Conservation (phyloP, 2,797 vertebrate genomes). For the Sorex maritimensis region DNA sequence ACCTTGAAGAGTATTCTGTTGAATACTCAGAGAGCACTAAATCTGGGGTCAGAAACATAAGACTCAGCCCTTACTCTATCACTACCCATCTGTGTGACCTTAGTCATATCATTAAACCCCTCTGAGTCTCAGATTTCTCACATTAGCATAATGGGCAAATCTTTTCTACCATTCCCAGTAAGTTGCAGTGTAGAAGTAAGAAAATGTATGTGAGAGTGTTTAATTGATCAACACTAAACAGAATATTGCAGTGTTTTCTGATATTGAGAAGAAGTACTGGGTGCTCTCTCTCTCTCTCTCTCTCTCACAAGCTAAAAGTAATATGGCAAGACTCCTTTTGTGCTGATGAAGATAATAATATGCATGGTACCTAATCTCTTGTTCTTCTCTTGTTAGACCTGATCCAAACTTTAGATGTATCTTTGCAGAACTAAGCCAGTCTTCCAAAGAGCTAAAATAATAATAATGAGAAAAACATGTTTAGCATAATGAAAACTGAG, state of each 20-base stretch:
- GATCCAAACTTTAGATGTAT: conserved; percentile 90
- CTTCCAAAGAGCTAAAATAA: conserved; percentile 90
- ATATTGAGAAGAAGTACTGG: not conserved
- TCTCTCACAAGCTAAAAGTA: not conserved
- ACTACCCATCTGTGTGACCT: conserved; percentile 3
- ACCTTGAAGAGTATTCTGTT: not conserved
- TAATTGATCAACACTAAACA: conserved; percentile 55
- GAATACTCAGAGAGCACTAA: not conserved
- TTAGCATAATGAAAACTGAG: conserved; percentile 39
- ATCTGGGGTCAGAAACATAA: not conserved
- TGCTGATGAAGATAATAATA: not conserved
- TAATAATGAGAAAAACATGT: conserved; percentile 54
- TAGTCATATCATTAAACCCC: not conserved
- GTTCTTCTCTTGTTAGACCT: conserved; percentile 89
- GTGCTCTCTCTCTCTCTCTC: no score
- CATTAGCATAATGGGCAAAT: not conserved
- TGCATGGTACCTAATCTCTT: conserved; percentile 89
- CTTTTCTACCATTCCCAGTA: not conserved
- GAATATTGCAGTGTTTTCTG: conserved; percentile 10
- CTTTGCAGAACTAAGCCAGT: conserved; percentile 89
- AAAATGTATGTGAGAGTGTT: not conserved
- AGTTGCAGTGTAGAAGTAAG: not conserved
- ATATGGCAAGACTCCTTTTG: not conserved
- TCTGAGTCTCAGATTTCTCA: conserved; percentile 29
- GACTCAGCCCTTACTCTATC: not conserved